Conservation (phyloP, 1,140 invertebrate genomes). For the Drosophila varians region DNA sequence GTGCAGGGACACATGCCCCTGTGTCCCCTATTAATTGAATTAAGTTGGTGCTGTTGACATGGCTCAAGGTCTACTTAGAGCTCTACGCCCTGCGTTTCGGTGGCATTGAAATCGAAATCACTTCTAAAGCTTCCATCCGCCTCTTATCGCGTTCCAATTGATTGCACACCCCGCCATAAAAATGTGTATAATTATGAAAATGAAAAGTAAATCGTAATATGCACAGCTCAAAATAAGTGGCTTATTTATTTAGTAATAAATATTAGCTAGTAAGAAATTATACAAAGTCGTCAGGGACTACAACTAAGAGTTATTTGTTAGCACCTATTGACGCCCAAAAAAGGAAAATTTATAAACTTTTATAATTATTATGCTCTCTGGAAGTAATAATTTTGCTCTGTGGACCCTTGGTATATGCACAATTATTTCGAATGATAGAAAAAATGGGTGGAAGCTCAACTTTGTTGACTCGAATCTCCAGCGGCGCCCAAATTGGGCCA, state of each 20-base stretch:
- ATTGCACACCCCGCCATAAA: constrained; percentile 38
- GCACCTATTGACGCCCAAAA: no score
- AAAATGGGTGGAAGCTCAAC: constrained; percentile 24
- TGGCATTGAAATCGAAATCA: constrained; percentile 30
- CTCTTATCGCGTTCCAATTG: constrained; percentile 54
- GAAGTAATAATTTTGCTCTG: not conserved
- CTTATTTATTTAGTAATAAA: not conserved
- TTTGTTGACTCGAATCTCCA: constrained; percentile 42
- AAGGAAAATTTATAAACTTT: no score
- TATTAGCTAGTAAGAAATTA: not conserved
- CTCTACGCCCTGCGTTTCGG: not conserved
- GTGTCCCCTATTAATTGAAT: constrained; percentile 47
- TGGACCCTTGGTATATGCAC: not conserved
- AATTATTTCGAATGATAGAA: constrained; percentile 19
- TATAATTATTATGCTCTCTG: no score
- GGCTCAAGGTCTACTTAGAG: constrained; percentile 17
- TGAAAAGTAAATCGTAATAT: constrained; percentile 21
- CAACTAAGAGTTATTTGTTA: no score
- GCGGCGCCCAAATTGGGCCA: constrained; percentile 67
- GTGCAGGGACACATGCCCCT: constrained; percentile 8
- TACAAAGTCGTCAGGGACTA: no score
- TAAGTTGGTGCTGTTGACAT: constrained; percentile 34
- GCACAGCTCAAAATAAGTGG: not conserved
- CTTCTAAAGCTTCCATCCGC: constrained; percentile 37
- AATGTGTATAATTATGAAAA: constrained; percentile 47